Evolutionary conservation across 1,140 invertebrate genomes (phyloP).

Genomic region (Sesamia nonagrioides): DNA sequence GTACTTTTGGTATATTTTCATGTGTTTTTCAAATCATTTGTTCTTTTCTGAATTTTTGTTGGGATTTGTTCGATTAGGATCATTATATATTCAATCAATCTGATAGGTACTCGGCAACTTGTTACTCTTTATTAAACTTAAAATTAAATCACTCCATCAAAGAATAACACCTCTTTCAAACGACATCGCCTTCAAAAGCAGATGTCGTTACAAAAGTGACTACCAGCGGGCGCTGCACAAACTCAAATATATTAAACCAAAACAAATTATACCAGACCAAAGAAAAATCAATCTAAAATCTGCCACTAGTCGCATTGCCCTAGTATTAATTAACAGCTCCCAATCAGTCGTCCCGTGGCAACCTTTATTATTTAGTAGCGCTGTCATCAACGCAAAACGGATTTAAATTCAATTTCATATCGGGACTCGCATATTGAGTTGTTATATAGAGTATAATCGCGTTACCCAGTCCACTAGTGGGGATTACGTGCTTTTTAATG

Average conservation of each 20-base stretch:
- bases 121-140: too few species aligned
- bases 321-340: slow-evolving; percentile 40
- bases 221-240: not conserved
- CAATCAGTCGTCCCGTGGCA: slow-evolving; percentile 41
- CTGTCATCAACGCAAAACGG: slow-evolving; percentile 67
- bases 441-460: slow-evolving; percentile 84
- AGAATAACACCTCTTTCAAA: not conserved
- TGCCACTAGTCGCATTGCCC: slow-evolving; percentile 17
- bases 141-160: too few species aligned
- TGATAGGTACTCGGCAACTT: too few species aligned
- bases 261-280: not conserved
- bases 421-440: slow-evolving; percentile 78
- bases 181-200: not conserved
- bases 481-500: slow-evolving; percentile 87
- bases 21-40: slow-evolving; percentile 1
- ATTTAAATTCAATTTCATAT: slow-evolving; percentile 86
- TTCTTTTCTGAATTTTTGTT: not conserved
- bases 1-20: slow-evolving; percentile 54
- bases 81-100: too few species aligned
- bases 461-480: slow-evolving; percentile 84
- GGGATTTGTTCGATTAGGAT: too few species aligned
- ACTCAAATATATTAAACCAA: not conserved
- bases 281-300: slow-evolving; percentile 30
- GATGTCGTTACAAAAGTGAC: not conserved
- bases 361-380: slow-evolving; percentile 49